Percentiles rank a stretch among this genome's conserved stretches.
Evolutionary conservation across 2,797 vertebrate genomes (phyloP).

Genomic region (Anniella stebbinsi): DNA sequence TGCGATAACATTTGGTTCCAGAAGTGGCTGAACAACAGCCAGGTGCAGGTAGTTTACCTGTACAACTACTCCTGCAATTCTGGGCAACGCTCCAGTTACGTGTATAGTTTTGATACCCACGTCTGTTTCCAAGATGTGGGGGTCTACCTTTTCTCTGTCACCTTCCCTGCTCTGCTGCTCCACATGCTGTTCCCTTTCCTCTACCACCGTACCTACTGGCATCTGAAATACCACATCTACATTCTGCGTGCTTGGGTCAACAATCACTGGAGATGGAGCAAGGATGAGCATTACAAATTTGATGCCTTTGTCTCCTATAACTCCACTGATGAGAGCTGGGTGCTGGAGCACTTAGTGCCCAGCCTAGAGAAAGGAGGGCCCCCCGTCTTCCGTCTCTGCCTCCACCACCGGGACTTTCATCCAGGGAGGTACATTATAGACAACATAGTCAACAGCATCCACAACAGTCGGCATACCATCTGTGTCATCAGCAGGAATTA

Average conservation of each 20-base stretch:
- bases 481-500: constrained; percentile 88
- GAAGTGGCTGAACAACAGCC: constrained; percentile 79
- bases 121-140: constrained; percentile 84
- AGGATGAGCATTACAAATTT: constrained; percentile 82
- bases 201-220: constrained; percentile 84
- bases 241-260: constrained; percentile 85
- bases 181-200: constrained; percentile 81
- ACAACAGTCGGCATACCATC: constrained; percentile 87
- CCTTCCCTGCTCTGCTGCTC: constrained; percentile 75
- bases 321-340: constrained; percentile 86
- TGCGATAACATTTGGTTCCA: constrained; percentile 84
- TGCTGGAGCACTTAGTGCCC: constrained; percentile 85
- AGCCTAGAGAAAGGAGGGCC: constrained; percentile 81
- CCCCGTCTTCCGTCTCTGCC: constrained; percentile 85
- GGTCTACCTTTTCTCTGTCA: constrained; percentile 79
- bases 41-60: constrained; percentile 82
- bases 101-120: constrained; percentile 83
- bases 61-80: constrained; percentile 77
- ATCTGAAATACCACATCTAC: constrained; percentile 85
- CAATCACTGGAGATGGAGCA: constrained; percentile 81
- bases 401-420: constrained; percentile 91
- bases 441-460: constrained; percentile 89
- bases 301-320: constrained; percentile 92
- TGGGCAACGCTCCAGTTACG: constrained; percentile 57
- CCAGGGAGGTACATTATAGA: constrained; percentile 86